Percentiles rank a stretch among this genome's conserved stretches.
These are phyloP conservation scores for Catalaphyllia jardinei DNA, from an alignment of 64 coral and sea anemone species.

Conservation along the genomic window DNA sequence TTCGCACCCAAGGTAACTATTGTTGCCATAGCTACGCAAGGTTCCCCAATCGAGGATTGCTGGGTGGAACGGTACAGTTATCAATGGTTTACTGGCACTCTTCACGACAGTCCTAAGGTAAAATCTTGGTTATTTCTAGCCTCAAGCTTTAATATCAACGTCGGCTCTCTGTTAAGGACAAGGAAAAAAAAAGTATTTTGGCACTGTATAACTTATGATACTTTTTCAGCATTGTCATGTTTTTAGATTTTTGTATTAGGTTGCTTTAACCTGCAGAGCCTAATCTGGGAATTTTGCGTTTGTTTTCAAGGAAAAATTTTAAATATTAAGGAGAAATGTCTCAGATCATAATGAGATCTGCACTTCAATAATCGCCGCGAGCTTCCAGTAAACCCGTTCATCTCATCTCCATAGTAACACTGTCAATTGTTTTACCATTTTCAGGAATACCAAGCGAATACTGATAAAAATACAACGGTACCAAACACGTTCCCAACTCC, in stretches of 20 bases:
- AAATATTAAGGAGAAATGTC: too few relatives aligned
- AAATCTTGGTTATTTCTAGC: neutral
- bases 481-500: neutral
- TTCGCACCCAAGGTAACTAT: neutral
- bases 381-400: neutral
- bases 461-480: neutral
- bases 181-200: too few relatives aligned
- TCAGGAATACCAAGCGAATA: constrained; percentile 2
- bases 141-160: too few relatives aligned
- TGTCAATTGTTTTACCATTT: neutral
- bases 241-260: too few relatives aligned
- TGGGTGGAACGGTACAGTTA: neutral
- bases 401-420: neutral
- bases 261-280: too few relatives aligned
- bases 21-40: constrained; percentile 17
- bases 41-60: neutral
- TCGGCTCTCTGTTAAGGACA: too few relatives aligned
- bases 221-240: too few relatives aligned
- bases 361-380: too few relatives aligned
- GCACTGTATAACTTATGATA: too few relatives aligned
- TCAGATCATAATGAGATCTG: too few relatives aligned
- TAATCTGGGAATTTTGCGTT: too few relatives aligned
- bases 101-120: neutral
- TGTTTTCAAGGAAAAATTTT: too few relatives aligned
- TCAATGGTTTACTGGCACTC: neutral